phyloP scores from a whole-genome alignment of 2,797 vertebrate genomes.

The Coluber constrictor region DNA sequence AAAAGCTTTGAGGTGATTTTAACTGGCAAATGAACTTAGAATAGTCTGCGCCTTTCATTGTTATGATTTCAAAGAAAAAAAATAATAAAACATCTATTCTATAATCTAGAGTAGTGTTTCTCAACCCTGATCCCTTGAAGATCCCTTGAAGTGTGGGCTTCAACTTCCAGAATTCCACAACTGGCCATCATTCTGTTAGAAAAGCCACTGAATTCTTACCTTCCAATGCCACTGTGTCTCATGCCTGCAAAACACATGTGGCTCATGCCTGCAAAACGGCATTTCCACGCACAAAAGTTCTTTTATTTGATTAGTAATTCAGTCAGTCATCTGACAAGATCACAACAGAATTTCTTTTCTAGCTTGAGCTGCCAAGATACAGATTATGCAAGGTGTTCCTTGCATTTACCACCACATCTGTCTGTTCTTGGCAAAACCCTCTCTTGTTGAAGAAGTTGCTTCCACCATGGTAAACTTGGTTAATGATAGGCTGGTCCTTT shows the following conservation, averaged over 20 bases:
- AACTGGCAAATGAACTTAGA: too few species aligned
- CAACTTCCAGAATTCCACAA: too few species aligned
- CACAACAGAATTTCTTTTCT: background rate
- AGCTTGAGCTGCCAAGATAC: background rate
- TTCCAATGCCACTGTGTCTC: background rate
- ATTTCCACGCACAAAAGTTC: background rate
- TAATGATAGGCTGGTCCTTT: background rate
- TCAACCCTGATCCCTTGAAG: too few species aligned
- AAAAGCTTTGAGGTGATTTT: too few species aligned
- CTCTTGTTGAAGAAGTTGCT: background rate
- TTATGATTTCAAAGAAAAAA: too few species aligned
- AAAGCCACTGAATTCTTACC: background rate
- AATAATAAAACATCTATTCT: too few species aligned
- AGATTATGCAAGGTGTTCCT: background rate
- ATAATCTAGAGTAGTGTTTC: too few species aligned
- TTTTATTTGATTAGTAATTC: background rate
- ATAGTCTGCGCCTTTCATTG: too few species aligned
- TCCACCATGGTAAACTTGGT: background rate
- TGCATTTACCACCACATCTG: slow-evolving; percentile 11
- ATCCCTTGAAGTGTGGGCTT: too few species aligned
- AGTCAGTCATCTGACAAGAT: background rate
- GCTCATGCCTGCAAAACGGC: too few species aligned
- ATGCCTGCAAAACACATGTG: background rate
- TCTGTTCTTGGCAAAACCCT: background rate
- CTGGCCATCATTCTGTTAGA: background rate